phyloP scores from a whole-genome alignment of 1,140 invertebrate species.

The Oryctes rhinoceros region DNA sequence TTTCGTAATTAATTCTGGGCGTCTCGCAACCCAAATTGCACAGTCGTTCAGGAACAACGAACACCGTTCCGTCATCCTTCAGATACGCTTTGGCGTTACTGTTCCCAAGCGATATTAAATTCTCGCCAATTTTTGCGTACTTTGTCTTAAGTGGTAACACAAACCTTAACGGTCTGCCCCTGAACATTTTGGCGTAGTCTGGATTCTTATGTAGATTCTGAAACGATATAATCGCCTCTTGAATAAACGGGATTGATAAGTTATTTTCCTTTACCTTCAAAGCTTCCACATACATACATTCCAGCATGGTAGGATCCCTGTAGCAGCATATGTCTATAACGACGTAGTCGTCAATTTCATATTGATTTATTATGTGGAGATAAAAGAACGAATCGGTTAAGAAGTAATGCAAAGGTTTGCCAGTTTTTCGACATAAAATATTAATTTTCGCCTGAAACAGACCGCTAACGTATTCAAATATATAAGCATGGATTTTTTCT shows the following conservation, averaged over 20 bases:
- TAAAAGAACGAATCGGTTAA: constrained; percentile 82
- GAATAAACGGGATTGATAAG: not conserved
- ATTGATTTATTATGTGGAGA: constrained; percentile 90
- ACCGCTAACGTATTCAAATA: not conserved
- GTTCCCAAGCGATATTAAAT: constrained; percentile 63
- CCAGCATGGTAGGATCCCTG: constrained; percentile 80
- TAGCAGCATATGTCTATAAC: constrained; percentile 86
- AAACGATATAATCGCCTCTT: constrained; percentile 44
- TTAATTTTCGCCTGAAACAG: constrained; percentile 77
- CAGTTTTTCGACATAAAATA: constrained; percentile 71
- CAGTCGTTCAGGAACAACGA: constrained; percentile 71
- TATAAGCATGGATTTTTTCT: not conserved
- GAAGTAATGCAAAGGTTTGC: constrained; percentile 69
- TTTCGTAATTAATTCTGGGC: constrained; percentile 80
- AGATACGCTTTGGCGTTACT: constrained; percentile 65
- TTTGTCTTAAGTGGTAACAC: constrained; percentile 67
- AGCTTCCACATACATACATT: constrained; percentile 85
- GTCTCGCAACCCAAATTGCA: constrained; percentile 84
- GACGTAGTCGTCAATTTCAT: constrained; percentile 75
- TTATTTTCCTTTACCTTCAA: constrained; percentile 69
- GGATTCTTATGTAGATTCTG: constrained; percentile 81
- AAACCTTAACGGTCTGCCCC: constrained; percentile 78
- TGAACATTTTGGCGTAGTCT: constrained; percentile 81
- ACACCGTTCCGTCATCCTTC: constrained; percentile 63
- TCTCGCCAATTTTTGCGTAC: constrained; percentile 48